phyloP scores from a whole-genome alignment of 1,140 invertebrate genomes.

The Archegozetes longisetosus region DNA sequence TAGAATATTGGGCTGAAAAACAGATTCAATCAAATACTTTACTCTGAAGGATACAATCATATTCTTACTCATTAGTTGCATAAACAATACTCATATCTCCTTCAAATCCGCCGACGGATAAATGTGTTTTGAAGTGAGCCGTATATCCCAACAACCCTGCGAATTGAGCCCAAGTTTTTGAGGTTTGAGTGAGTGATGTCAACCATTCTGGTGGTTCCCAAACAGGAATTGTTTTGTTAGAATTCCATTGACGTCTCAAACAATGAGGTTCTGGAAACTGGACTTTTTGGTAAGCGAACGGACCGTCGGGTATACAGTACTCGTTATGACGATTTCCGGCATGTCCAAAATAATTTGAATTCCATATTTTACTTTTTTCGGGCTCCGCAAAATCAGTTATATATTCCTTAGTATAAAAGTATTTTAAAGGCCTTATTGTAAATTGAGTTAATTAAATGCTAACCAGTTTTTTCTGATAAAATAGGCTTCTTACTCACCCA shows the following conservation, averaged over 20 bases:
- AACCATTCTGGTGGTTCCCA: neutral
- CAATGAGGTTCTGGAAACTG: neutral
- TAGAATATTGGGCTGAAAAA: neutral
- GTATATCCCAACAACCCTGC: neutral
- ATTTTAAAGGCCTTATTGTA: neutral
- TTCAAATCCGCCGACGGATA: neutral
- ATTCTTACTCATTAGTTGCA: neutral
- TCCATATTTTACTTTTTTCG: neutral
- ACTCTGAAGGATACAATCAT: neutral
- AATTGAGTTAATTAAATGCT: no score
- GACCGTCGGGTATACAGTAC: neutral
- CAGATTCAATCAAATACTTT: neutral
- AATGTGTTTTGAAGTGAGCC: neutral
- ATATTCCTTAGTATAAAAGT: neutral
- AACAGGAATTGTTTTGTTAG: neutral
- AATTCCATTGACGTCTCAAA: neutral
- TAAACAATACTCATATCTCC: neutral
- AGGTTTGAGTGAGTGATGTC: neutral
- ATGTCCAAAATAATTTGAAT: neutral
- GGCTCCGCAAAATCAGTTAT: neutral
- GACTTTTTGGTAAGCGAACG: neutral
- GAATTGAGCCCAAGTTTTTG: neutral
- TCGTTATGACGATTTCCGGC: neutral
- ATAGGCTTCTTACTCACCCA: conserved; percentile 2
- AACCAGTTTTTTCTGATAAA: neutral